phyloP scores from a whole-genome alignment of 1,140 invertebrate species.

The Meloidogyne exigua region DNA sequence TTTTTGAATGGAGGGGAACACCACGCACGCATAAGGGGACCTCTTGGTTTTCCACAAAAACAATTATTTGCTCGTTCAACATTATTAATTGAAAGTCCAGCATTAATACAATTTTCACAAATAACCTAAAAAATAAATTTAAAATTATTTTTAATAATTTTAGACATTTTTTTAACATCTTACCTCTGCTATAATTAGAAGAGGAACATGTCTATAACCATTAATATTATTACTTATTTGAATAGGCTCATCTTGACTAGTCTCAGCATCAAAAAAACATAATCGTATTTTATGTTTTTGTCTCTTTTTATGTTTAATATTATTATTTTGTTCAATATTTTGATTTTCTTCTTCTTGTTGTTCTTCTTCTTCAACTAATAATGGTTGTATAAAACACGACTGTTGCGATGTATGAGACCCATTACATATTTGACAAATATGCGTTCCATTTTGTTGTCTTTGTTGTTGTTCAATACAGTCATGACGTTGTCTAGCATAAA shows the following conservation, averaged over 20 bases:
- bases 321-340: background rate
- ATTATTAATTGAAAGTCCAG: background rate
- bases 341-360: slow-evolving; percentile 16
- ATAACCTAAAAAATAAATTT: background rate
- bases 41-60: background rate
- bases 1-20: slow-evolving; percentile 13
- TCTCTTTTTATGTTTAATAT: background rate
- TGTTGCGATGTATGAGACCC: background rate
- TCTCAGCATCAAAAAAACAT: no score
- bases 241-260: background rate
- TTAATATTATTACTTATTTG: no score
- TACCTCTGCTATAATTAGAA: slow-evolving; percentile 6
- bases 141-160: no score
- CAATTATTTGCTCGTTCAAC: background rate
- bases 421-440: background rate
- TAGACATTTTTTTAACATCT: no score
- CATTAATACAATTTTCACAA: slow-evolving; percentile 9
- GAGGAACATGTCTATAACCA: slow-evolving; percentile 3
- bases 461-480: background rate
- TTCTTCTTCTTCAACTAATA: background rate
- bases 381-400: slow-evolving; percentile 13
- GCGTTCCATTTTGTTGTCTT: background rate
- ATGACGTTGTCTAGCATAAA: background rate
- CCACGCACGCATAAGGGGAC: background rate
- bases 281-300: background rate